Base-by-base conservation (phyloP, 2,797 vertebrate genomes). In the Oryzias sinensis region DNA sequence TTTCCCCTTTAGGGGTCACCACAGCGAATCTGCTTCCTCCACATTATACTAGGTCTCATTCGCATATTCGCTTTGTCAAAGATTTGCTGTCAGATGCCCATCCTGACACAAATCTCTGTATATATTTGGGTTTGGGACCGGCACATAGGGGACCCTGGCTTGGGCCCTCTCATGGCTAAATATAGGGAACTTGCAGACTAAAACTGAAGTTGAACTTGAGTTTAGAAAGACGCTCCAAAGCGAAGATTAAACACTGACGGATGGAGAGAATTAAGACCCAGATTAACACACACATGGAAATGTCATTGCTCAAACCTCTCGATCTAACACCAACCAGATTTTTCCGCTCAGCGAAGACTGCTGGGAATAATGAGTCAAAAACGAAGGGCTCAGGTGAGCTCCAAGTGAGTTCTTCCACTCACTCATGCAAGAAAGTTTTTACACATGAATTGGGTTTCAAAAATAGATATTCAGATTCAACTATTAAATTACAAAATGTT, bases 151-250 rank as follows among this genome's bases (percentile, higher is more conserved):
- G 37, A 62, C 65, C 50, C 20, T 22, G 20, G 20, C 20, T 22
- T 22, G 3, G 20, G 20, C 20, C 20, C 20, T 22, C 20, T 22
- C 33, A 46, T 62, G 62, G 62, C 59, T 76, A 67, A 79, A 74
- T 82, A 56, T 82, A 79, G 84, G 72, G 75, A 76, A 85, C 68
- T 18, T 0, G 27, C 22, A 33, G 72, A 71, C 69, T 75, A 92
- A 95, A 33, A 94, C 89, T 92, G 90, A 92, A 94, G 94, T 92
- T 92, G 81, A 88, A 91, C 89, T 89, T 90, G 92, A 93, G 94
- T 94, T 95, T 80, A 82, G 68, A 86, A 76, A 55, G 72, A 79
- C 74, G 72, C 66, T 87, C 77, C 74, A 68, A 56, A 75, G 85
- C 41, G 74, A 75, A 84, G 80, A 84, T 82, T 87, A 85, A 84